Evolutionary conservation across 2,797 vertebrate genomes (phyloP).

Genomic region (Heliangelus exortis): DNA sequence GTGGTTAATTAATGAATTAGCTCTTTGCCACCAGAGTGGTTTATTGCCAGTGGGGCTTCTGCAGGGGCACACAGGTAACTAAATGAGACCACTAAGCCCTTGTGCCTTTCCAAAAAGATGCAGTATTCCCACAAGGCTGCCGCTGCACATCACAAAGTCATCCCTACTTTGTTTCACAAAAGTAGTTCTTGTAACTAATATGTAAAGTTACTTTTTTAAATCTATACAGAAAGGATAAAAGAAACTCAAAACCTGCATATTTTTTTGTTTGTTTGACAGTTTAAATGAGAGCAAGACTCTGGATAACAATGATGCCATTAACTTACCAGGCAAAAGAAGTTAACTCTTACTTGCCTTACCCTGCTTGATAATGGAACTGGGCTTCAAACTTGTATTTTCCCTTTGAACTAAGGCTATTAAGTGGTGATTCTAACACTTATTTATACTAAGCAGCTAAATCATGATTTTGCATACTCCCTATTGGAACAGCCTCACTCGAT

Average conservation of each 20-base stretch:
- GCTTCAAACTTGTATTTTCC: background rate
- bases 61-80: constrained; percentile 75
- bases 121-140: constrained; percentile 17
- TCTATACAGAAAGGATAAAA: background rate
- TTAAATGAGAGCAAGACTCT: constrained; percentile 53
- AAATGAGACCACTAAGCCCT: constrained; percentile 77
- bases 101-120: constrained; percentile 49
- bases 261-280: background rate
- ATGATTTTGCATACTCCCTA: background rate
- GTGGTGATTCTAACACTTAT: background rate
- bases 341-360: constrained; percentile 18
- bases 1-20: constrained; percentile 88
- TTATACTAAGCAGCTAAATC: constrained; percentile 21
- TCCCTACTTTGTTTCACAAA: constrained; percentile 26
- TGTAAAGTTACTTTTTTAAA: background rate
- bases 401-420: constrained; percentile 22
- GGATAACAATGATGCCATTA: constrained; percentile 22
- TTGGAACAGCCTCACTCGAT: constrained; percentile 3
- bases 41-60: constrained; percentile 73
- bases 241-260: background rate
- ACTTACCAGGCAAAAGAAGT: constrained; percentile 23
- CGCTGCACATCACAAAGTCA: background rate
- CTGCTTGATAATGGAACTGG: constrained; percentile 8
- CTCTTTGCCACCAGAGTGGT: constrained; percentile 75
- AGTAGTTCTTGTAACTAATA: constrained; percentile 16